phyloP scores from a whole-genome alignment of 2,113 vertebrate species.

The Forbesichthys papilliferus region DNA sequence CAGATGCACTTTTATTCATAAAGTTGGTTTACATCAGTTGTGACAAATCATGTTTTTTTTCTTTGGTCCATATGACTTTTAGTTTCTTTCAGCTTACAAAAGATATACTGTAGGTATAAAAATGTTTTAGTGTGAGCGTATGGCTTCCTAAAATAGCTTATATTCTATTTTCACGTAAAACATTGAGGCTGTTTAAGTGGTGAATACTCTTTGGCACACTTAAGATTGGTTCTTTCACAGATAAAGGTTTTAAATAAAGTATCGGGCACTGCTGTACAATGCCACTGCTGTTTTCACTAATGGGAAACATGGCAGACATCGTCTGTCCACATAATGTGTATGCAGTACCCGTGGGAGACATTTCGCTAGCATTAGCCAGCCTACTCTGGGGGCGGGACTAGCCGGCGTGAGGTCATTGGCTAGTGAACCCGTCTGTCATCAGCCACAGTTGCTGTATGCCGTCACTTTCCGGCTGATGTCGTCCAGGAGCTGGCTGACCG shows the following conservation, averaged over 20 bases:
- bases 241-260: no score
- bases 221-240: no score
- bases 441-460: slow-evolving; percentile 89
- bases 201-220: no score
- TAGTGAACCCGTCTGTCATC: background rate
- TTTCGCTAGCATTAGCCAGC: background rate
- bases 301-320: no score
- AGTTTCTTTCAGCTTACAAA: slow-evolving; percentile 21
- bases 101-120: background rate
- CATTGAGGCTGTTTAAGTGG: no score
- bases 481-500: slow-evolving; percentile 79
- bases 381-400: background rate
- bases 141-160: no score
- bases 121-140: background rate
- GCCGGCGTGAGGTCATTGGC: background rate
- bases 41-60: background rate
- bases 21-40: background rate
- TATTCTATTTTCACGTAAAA: no score
- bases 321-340: no score
- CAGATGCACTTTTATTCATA: slow-evolving; percentile 16
- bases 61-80: slow-evolving; percentile 19
- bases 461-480: slow-evolving; percentile 90
- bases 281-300: no score
- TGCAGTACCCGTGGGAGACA: no score
- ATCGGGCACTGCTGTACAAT: no score